Evolutionary conservation across 2,797 vertebrate genomes (phyloP), one percentile per base, ranked within the genome.

Genomic region (Mormyrops boulengeri): DNA sequence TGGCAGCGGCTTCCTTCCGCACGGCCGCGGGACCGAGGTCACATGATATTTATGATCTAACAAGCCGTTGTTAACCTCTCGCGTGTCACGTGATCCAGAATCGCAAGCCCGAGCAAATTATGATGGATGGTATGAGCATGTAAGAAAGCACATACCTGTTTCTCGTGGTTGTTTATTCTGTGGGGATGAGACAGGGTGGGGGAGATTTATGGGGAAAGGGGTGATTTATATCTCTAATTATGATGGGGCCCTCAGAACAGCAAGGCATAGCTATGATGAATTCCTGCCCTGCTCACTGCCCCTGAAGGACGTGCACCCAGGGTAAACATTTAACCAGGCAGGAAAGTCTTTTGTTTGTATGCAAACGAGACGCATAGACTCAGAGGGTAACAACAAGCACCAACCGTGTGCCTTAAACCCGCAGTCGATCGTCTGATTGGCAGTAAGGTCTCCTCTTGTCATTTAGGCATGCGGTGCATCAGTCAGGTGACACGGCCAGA

Each of bases 191-290:
- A 93, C 90, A 44, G 89, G 91, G 92, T 92, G 34, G 92, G 92
- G 93, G 92, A 30, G 92, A 92, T 92, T 92, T 91, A 93, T 93
- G 92, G 89, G 60, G 80, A 89, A 89, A 92, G 89, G 89, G 86
- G 90, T 95, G 95, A 96, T 93, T 95, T 94, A 96, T 95, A 95
- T 93, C 91, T 92, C 53, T 94, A 95, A 96, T 96, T 95, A 96
- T 90, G 91, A 93, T 92, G 88, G 92, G 91, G 93, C 92, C 91
- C 47, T 93, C 89, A 89, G 73, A 90, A 90, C 91, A 91, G 91
- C 91, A 90, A 89, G 87, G 91, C 92, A 91, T 91, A 93, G 89
- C 88, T 92, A 92, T 94, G 93, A 95, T 95, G 92, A 93, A 96
- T 95, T 93, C 90, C 90, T 91, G 57, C 50, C 91, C 89, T 90